Percentiles rank a stretch among this genome's conserved stretches.
phyloP scores from a whole-genome alignment of 2,888 invertebrate genomes.

The Pseudococcus viburni region DNA sequence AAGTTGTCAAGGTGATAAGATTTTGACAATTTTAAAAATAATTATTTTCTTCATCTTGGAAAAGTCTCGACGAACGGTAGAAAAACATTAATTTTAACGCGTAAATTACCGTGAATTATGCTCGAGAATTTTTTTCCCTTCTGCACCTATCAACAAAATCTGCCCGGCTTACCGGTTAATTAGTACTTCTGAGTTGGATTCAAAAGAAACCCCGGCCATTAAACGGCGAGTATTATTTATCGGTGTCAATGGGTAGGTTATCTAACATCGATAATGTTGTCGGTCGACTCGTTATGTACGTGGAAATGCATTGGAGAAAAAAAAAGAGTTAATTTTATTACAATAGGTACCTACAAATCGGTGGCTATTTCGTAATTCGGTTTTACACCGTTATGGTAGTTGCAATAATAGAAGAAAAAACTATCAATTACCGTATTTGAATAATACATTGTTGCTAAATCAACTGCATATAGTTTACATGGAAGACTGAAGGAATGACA shows the following conservation, averaged over 20 bases:
- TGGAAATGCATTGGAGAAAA: conserved; percentile 25
- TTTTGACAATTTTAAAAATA: conserved; percentile 56
- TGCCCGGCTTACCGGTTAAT: conserved; percentile 21
- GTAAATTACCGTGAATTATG: conserved; percentile 48
- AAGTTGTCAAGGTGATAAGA: conserved; percentile 52
- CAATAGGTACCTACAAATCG: conserved; percentile 13
- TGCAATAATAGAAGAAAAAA: not conserved
- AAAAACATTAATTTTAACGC: conserved; percentile 51
- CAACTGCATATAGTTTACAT: not conserved
- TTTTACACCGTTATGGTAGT: conserved; percentile 24
- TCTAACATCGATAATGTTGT: not conserved
- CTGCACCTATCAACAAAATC: not conserved
- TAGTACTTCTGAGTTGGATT: not conserved
- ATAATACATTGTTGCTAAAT: not conserved
- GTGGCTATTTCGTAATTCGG: conserved; percentile 18
- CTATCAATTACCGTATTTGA: conserved; percentile 25
- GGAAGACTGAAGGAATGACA: not conserved
- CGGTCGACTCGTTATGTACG: not conserved
- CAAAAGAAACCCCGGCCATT: not conserved
- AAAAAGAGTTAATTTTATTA: conserved; percentile 37
- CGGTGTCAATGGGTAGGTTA: conserved; percentile 36
- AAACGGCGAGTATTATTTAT: conserved; percentile 1
- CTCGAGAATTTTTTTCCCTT: not conserved
- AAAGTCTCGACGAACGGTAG: not conserved
- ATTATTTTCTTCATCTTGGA: conserved; percentile 37